These are phyloP conservation scores for Syngnathoides biaculeatus DNA, from an alignment of 2,113 vertebrate genomes.

Conservation along the genomic window DNA sequence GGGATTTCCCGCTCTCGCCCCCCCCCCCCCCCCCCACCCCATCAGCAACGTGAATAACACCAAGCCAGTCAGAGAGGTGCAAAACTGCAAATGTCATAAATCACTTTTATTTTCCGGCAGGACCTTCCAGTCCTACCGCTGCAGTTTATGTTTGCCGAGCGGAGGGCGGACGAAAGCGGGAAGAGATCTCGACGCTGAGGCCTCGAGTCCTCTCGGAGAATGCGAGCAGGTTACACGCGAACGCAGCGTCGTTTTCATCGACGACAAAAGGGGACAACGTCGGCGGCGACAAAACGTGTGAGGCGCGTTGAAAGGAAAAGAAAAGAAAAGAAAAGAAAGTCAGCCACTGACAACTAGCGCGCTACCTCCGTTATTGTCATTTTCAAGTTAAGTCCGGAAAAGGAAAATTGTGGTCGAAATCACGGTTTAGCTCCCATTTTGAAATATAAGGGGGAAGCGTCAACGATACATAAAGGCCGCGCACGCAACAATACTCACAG, in stretches of 20 bases:
- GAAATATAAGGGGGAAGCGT: no score
- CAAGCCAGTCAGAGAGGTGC: conserved; percentile 4
- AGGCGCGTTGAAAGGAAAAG: not conserved
- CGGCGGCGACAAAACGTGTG: conserved; percentile 29
- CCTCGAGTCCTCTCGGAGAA: conserved; percentile 8
- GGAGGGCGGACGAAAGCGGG: not conserved
- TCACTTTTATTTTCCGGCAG: conserved; percentile 53
- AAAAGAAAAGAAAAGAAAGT: no score
- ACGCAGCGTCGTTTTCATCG: conserved; percentile 9
- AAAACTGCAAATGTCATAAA: conserved; percentile 34
- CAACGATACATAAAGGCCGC: no score
- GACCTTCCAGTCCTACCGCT: conserved; percentile 16
- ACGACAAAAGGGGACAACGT: conserved; percentile 38
- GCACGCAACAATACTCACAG: no score
- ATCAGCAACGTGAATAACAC: conserved; percentile 11
- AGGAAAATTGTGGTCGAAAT: not conserved
- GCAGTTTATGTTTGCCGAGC: not conserved
- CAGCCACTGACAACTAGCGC: not conserved
- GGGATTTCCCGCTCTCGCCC: conserved; percentile 53
- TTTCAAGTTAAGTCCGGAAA: not conserved
- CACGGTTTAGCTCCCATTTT: not conserved
- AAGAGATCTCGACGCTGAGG: not conserved
- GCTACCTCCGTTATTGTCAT: not conserved
- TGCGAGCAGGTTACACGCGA: conserved; percentile 24
- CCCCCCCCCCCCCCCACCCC: conserved; percentile 37